These are phyloP conservation scores for Oxyruncus cristatus DNA, from an alignment of 2,113 vertebrate species.

Conservation along the genomic window DNA sequence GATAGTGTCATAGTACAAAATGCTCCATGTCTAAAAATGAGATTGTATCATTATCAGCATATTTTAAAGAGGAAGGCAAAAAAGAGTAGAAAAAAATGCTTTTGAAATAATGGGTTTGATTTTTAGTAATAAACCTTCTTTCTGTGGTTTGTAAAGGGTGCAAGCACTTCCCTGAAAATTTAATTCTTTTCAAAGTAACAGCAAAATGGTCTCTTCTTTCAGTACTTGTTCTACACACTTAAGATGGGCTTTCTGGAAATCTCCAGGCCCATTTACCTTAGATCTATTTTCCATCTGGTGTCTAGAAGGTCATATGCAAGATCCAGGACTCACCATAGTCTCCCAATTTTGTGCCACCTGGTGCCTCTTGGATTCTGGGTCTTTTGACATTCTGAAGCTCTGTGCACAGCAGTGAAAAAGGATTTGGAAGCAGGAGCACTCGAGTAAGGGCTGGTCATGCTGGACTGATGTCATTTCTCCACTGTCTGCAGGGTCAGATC, in stretches of 20 bases:
- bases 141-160: not conserved
- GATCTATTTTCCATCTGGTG: not conserved
- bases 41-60: not conserved
- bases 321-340: not conserved
- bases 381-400: not conserved
- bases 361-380: not conserved
- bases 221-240: not conserved
- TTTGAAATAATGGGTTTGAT: not conserved
- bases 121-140: not conserved
- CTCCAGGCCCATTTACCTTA: not conserved
- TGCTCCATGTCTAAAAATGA: not conserved
- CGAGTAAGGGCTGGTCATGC: not conserved
- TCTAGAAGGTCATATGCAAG: not conserved
- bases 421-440: not conserved
- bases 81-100: not conserved
- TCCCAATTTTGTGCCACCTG: not conserved
- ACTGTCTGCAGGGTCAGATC: not conserved
- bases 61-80: not conserved
- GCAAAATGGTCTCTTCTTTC: not conserved
- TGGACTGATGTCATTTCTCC: not conserved
- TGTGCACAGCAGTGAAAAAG: not conserved
- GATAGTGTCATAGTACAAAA: not conserved
- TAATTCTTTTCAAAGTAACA: not conserved
- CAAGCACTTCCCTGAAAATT: not conserved
- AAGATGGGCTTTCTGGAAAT: not conserved